These are phyloP conservation scores for Casuarius casuarius DNA, from an alignment of 2,113 vertebrate species.

Conservation along the genomic window DNA sequence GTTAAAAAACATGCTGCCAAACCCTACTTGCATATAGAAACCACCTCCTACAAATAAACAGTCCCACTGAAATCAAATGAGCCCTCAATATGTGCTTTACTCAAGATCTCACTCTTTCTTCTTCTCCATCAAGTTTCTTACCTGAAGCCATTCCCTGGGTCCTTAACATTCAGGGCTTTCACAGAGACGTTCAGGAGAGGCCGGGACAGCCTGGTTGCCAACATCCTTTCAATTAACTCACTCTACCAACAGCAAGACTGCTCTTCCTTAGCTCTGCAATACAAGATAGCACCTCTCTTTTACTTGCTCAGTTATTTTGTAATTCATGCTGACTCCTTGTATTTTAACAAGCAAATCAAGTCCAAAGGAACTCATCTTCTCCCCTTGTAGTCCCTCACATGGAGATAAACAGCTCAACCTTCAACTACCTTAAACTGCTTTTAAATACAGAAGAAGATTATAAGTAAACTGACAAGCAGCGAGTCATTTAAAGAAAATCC, in stretches of 20 bases:
- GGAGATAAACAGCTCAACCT: constrained; percentile 14
- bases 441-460: background rate
- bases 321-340: background rate
- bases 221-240: constrained; percentile 40
- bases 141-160: constrained; percentile 42
- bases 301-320: constrained; percentile 2
- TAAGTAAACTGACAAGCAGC: background rate
- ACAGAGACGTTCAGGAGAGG: constrained; percentile 55
- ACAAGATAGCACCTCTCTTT: constrained; percentile 35
- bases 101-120: background rate
- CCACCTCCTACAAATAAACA: background rate
- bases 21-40: background rate
- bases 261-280: constrained; percentile 65
- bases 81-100: background rate
- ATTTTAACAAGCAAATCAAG: constrained; percentile 31
- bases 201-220: constrained; percentile 68
- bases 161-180: constrained; percentile 54
- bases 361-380: constrained; percentile 20
- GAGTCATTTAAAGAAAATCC: background rate
- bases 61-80: background rate
- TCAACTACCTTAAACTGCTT: background rate
- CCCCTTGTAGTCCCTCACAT: background rate
- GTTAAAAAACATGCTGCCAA: background rate
- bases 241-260: background rate
- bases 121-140: constrained; percentile 24